Percentiles rank a stretch among this genome's conserved stretches.
These are phyloP conservation scores for Torymus aiolomorphi DNA, from an alignment of 2,888 invertebrate species.

Conservation along the genomic window DNA sequence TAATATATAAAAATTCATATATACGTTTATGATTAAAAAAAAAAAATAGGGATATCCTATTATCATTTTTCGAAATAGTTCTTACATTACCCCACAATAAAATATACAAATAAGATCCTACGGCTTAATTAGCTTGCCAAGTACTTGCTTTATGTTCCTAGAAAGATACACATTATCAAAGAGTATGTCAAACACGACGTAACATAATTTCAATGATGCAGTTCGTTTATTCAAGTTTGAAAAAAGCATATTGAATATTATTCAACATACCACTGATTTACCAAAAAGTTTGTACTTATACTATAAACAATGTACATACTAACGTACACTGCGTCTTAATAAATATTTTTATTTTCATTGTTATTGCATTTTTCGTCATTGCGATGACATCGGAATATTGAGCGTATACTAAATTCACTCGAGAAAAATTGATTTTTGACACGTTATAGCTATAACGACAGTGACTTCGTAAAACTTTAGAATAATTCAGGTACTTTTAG, in stretches of 20 bases:
- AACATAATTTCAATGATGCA: slow-evolving; percentile 24
- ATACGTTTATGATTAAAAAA: slow-evolving; percentile 24
- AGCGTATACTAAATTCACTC: slow-evolving; percentile 8
- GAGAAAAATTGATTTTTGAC: slow-evolving; percentile 23
- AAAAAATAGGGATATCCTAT: slow-evolving; percentile 33
- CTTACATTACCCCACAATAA: slow-evolving; percentile 26
- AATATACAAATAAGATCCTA: slow-evolving; percentile 29
- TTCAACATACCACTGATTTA: slow-evolving; percentile 11
- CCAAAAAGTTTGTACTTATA: slow-evolving; percentile 51
- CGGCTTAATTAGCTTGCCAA: slow-evolving; percentile 39
- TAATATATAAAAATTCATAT: slow-evolving; percentile 42
- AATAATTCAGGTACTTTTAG: slow-evolving; percentile 57
- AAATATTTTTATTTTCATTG: slow-evolving; percentile 26
- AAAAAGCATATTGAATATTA: slow-evolving; percentile 22
- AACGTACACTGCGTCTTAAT: slow-evolving; percentile 27
- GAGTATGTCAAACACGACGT: slow-evolving; percentile 21
- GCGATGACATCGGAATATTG: slow-evolving; percentile 30
- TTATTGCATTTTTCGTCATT: slow-evolving; percentile 37
- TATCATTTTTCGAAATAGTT: slow-evolving; percentile 35
- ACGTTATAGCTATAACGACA: slow-evolving; percentile 29
- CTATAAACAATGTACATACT: slow-evolving; percentile 36
- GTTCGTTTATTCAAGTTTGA: slow-evolving; percentile 16
- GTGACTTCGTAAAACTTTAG: slow-evolving; percentile 43
- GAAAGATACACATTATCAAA: slow-evolving; percentile 49
- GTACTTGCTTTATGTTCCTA: slow-evolving; percentile 56